Evolutionary conservation across 2,888 invertebrate species (phyloP).

Genomic region (Acronicta alni): DNA sequence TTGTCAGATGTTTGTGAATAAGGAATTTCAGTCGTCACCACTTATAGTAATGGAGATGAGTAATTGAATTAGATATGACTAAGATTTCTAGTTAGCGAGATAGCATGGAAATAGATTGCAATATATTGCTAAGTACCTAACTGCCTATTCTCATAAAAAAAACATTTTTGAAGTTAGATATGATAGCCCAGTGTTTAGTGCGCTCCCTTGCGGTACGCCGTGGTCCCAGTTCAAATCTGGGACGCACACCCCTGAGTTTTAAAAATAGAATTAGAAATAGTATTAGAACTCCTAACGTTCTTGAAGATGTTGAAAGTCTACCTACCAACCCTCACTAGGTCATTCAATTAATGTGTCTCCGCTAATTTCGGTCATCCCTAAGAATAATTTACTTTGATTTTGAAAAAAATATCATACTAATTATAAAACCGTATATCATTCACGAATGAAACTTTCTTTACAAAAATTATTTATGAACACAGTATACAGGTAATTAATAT

Average conservation of each 20-base stretch:
- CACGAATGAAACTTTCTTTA: conserved; percentile 24
- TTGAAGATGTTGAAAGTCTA: too few relatives aligned
- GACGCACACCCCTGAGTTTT: too few relatives aligned
- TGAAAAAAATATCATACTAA: conserved; percentile 13
- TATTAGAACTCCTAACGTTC: too few relatives aligned
- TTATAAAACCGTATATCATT: conserved; percentile 21
- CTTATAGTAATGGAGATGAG: conserved; percentile 11
- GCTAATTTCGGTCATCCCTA: too few relatives aligned
- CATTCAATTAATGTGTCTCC: too few relatives aligned
- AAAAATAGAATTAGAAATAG: too few relatives aligned
- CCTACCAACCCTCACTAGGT: too few relatives aligned
- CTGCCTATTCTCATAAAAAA: too few relatives aligned
- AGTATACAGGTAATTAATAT: conserved; percentile 54
- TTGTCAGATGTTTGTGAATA: background rate
- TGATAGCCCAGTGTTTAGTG: too few relatives aligned
- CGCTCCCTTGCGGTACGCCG: too few relatives aligned
- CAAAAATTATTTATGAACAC: conserved; percentile 49
- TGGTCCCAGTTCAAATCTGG: too few relatives aligned
- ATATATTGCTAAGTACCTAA: background rate
- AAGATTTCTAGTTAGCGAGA: background rate
- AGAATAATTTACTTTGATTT: background rate
- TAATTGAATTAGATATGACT: conserved; percentile 5
- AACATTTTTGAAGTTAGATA: too few relatives aligned
- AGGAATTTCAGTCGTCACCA: conserved; percentile 5
- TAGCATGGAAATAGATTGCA: background rate